Conservation (phyloP, 2,888 invertebrate species). For the Drosophila limbata region DNA sequence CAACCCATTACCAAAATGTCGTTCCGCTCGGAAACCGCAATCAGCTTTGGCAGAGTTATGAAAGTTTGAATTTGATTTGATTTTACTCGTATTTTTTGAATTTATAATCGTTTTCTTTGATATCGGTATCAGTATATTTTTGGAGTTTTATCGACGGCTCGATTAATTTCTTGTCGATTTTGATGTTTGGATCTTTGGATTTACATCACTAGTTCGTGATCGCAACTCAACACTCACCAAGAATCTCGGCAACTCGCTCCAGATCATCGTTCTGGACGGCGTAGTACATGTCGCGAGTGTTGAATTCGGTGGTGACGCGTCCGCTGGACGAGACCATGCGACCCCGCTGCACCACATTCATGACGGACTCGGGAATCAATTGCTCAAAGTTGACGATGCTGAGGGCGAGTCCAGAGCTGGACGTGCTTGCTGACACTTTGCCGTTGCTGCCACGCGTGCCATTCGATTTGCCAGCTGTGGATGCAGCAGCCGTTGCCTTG, state of each 20-base stretch:
- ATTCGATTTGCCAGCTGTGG: constrained; percentile 39
- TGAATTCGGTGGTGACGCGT: constrained; percentile 78
- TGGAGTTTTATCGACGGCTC: too few relatives aligned
- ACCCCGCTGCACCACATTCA: constrained; percentile 83
- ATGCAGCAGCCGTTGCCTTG: constrained; percentile 24
- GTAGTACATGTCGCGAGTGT: constrained; percentile 84
- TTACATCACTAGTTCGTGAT: too few relatives aligned
- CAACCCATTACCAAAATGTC: too few relatives aligned
- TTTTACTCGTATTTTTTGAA: too few relatives aligned
- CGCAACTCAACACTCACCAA: constrained; percentile 65
- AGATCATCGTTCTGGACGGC: constrained; percentile 85
- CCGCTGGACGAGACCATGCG: constrained; percentile 65
- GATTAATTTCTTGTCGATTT: too few relatives aligned
- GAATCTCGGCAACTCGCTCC: constrained; percentile 85
- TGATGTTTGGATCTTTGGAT: too few relatives aligned
- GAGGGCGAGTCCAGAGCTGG: constrained; percentile 13
- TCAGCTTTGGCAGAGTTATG: too few relatives aligned
- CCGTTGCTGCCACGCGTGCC: constrained; percentile 34
- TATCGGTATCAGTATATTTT: too few relatives aligned
- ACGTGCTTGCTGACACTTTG: constrained; percentile 14
- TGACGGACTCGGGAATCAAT: constrained; percentile 84
- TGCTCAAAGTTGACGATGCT: constrained; percentile 82
- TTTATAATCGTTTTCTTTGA: too few relatives aligned
- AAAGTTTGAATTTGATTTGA: too few relatives aligned
- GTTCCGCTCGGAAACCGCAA: too few relatives aligned